Conservation (phyloP, 2,797 vertebrate species). For the Pteronotus mesoamericanus region DNA sequence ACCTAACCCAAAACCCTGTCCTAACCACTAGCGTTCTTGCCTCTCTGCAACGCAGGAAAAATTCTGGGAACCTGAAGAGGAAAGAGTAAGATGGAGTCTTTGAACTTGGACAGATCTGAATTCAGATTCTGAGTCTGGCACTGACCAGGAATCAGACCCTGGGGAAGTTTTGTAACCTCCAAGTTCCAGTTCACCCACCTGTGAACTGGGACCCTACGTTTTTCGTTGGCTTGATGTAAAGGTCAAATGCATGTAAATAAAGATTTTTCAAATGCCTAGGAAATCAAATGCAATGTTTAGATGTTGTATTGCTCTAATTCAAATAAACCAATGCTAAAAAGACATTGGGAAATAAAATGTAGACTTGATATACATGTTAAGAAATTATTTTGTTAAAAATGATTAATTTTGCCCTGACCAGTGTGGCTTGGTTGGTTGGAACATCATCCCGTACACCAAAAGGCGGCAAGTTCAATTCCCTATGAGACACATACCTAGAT, state of each 20-base stretch:
- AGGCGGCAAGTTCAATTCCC: not conserved
- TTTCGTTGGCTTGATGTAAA: not conserved
- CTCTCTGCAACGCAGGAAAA: not conserved
- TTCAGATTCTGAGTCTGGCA: not conserved
- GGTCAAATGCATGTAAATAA: not conserved
- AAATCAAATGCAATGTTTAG: not conserved
- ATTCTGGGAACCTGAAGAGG: not conserved
- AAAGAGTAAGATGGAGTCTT: not conserved
- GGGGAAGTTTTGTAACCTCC: not conserved
- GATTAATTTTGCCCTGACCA: not conserved
- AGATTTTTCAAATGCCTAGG: constrained; percentile 1
- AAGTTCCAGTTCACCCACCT: not conserved
- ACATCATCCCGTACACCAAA: not conserved
- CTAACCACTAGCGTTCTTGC: not conserved
- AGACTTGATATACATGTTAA: not conserved
- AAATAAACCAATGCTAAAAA: not conserved
- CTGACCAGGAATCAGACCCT: not conserved
- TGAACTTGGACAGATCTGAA: not conserved
- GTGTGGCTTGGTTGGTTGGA: not conserved
- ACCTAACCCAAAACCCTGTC: not conserved
- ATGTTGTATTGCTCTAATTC: not conserved
- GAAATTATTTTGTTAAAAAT: not conserved
- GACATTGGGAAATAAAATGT: not conserved
- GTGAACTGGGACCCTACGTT: not conserved
- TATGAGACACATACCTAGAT: not conserved